Conservation (phyloP, 2,888 invertebrate genomes). For the Sinodicranocentrus sp. region DNA sequence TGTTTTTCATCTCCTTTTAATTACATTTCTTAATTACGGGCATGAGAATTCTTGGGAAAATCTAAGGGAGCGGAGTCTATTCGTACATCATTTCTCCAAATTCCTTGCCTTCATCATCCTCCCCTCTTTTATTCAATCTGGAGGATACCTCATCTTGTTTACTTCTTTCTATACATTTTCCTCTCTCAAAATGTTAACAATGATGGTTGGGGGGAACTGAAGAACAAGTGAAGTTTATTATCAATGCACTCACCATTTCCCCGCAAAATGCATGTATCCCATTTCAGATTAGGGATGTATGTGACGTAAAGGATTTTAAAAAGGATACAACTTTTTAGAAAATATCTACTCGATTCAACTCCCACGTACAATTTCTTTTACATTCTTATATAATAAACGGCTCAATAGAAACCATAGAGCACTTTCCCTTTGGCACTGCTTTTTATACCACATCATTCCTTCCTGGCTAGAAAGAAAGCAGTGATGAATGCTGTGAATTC, state of each 20-base stretch:
- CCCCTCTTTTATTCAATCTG: neutral
- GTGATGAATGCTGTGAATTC: slow-evolving; percentile 47
- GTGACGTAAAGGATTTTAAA: neutral
- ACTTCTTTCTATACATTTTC: too few species aligned
- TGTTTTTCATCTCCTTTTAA: slow-evolving; percentile 2
- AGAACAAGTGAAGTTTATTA: neutral
- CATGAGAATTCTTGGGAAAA: neutral
- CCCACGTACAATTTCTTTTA: neutral
- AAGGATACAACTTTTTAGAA: too few species aligned
- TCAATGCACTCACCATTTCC: too few species aligned
- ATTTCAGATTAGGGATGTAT: neutral
- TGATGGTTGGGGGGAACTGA: neutral
- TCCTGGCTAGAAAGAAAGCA: neutral
- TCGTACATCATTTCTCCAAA: neutral
- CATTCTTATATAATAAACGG: neutral
- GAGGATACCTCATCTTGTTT: slow-evolving; percentile 6
- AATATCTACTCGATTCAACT: neutral
- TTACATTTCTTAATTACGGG: slow-evolving; percentile 16
- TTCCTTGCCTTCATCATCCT: neutral
- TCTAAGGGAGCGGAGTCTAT: neutral
- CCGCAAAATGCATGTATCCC: neutral
- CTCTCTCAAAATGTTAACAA: too few species aligned
- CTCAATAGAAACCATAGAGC: too few species aligned
- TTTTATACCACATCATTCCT: neutral
- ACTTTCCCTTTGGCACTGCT: neutral